phyloP scores from a whole-genome alignment of 1,140 invertebrate genomes.

The Zaprionus inermis region DNA sequence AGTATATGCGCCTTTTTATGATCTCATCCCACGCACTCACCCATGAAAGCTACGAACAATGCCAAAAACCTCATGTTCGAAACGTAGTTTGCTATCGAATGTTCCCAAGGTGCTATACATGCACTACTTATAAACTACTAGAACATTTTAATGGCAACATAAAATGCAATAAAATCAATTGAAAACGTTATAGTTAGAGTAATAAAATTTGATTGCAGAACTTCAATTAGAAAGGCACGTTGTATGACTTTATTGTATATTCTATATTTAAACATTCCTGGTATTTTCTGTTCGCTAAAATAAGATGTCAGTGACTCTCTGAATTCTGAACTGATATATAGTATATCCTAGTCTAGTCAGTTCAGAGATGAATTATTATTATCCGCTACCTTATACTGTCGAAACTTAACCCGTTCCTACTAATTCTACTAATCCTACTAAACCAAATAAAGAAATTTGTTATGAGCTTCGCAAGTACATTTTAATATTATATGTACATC shows the following conservation, averaged over 20 bases:
- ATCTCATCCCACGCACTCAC: conserved; percentile 5
- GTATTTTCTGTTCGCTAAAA: too few species aligned
- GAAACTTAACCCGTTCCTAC: too few species aligned
- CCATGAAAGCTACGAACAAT: conserved; percentile 17
- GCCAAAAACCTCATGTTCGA: conserved; percentile 26
- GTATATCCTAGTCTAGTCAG: too few species aligned
- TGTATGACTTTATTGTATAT: neutral
- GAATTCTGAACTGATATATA: too few species aligned
- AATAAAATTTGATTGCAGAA: conserved; percentile 35
- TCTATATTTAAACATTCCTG: neutral
- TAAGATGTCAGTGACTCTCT: too few species aligned
- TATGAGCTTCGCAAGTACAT: neutral
- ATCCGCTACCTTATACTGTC: too few species aligned
- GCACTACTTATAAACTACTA: conserved; percentile 29
- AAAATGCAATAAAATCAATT: conserved; percentile 53
- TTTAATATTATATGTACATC: neutral
- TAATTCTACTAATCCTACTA: too few species aligned
- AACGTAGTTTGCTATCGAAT: conserved; percentile 25
- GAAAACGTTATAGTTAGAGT: conserved; percentile 37
- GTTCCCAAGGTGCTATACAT: neutral
- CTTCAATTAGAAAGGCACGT: conserved; percentile 5
- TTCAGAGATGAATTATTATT: too few species aligned
- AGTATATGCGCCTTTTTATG: neutral
- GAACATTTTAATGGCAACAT: neutral
- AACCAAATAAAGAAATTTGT: neutral